These are phyloP conservation scores for Quiscalus mexicanus DNA, from an alignment of 2,113 vertebrate genomes.

Conservation along the genomic window DNA sequence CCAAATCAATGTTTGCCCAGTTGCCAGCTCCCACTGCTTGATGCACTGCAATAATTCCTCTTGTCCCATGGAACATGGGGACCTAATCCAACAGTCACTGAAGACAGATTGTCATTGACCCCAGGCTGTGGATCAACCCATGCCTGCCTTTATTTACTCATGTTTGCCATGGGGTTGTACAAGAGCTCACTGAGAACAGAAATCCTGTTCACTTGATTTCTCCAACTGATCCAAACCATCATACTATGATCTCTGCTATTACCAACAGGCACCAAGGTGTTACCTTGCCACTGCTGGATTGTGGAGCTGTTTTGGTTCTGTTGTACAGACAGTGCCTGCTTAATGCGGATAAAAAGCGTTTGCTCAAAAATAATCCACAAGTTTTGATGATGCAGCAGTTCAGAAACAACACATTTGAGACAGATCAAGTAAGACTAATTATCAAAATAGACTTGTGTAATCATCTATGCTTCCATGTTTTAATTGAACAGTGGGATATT, in stretches of 20 bases:
- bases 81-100: background rate
- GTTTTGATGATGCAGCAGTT: background rate
- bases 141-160: background rate
- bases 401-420: background rate
- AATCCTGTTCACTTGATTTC: background rate
- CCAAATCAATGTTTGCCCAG: slow-evolving; percentile 20
- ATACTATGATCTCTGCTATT: background rate
- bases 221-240: accelerated
- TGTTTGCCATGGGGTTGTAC: background rate
- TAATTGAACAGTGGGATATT: slow-evolving; percentile 44
- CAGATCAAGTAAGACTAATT: slow-evolving; percentile 31
- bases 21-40: background rate
- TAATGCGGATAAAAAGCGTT: background rate
- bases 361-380: background rate
- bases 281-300: background rate
- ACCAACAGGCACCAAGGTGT: background rate
- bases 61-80: background rate
- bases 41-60: background rate
- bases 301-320: background rate
- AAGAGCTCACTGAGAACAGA: background rate
- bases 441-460: slow-evolving; percentile 25
- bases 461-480: slow-evolving; percentile 29
- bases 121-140: background rate
- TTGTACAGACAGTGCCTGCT: background rate
- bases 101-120: background rate